Evolutionary conservation across 2,113 vertebrate genomes (phyloP), one percentile per base, ranked within the genome.

Genomic region (Platysteira castanea): DNA sequence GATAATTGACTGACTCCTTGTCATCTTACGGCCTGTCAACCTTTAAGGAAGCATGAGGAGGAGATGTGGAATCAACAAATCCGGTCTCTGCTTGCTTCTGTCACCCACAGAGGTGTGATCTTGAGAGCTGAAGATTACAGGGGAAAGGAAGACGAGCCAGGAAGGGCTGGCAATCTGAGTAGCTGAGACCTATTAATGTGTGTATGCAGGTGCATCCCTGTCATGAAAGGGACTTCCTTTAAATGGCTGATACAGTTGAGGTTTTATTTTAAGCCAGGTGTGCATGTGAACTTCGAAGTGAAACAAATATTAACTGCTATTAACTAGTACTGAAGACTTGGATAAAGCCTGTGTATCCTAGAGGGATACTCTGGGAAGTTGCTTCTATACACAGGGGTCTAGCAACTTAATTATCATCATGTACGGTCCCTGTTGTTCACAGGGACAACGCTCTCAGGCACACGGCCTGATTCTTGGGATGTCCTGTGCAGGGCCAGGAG

Each of bases 71-170:
- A 64, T 82, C 41, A 41, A 33, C 19, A 39, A 50, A 12, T 46
- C n/a, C 2, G 2, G 16, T 64, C 56, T 69, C 52, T 2, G 2
- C 14, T 54, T 74, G 69, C 46, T 87, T 60, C 69, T 0, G 0
- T 89, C 61, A 30, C 26, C 30, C 47, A 4, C 18, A 41, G 46
- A 82, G 37, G 52, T 60, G 26, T 33, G 23, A 19, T 56, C 33
- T 21, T 44, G 46, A 53, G 54, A 90, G n/a, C 16, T 61, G 65
- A 60, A 69, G 39, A 21, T 75, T 7, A 52, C 42, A 59, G n/a
- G 49, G 50, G 47, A 76, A 53, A 81, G 33, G 41, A 70, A 57
- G 21, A 27, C 0, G 2, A 73, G 18, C 19, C n/a, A 67, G 37
- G 61, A 85, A 44, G 35, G 44, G 44, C 49, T 46, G 64, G 35